phyloP scores from a whole-genome alignment of 64 coral and sea anemone species.

The Montipora cactus region DNA sequence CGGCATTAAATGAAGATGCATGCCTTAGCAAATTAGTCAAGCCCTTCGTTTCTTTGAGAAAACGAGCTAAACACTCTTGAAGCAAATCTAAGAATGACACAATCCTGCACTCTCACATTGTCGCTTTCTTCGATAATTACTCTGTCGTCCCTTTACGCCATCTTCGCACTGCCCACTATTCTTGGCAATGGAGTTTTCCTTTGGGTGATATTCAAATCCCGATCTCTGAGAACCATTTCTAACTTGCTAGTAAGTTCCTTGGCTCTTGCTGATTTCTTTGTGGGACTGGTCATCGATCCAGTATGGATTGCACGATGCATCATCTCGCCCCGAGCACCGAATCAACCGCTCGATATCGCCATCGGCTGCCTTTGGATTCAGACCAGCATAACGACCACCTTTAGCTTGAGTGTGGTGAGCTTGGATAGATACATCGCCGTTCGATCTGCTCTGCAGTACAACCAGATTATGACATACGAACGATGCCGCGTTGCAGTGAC shows the following conservation, averaged over 20 bases:
- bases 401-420: conserved; percentile 48
- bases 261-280: conserved; percentile 69
- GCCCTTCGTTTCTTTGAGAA: background rate
- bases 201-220: conserved; percentile 59
- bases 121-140: background rate
- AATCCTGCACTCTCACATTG: background rate
- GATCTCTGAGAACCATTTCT: conserved; percentile 55
- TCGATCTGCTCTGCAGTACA: background rate
- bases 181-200: conserved; percentile 66
- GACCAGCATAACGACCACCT: conserved; percentile 36
- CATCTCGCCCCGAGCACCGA: conserved; percentile 26
- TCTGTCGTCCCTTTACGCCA: conserved; percentile 40
- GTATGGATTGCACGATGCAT: conserved; percentile 74
- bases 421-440: conserved; percentile 53
- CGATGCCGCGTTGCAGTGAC: background rate
- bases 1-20: too few relatives aligned
- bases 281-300: conserved; percentile 76
- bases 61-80: background rate
- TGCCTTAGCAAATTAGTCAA: too few relatives aligned
- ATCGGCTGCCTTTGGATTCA: conserved; percentile 51
- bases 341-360: conserved; percentile 52
- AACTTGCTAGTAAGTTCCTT: conserved; percentile 77
- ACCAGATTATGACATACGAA: conserved; percentile 2
- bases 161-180: conserved; percentile 47
- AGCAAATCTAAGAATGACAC: background rate